These are phyloP conservation scores for Caenorhabditis sulstoni DNA, from an alignment of 2,888 invertebrate species.

Conservation along the genomic window DNA sequence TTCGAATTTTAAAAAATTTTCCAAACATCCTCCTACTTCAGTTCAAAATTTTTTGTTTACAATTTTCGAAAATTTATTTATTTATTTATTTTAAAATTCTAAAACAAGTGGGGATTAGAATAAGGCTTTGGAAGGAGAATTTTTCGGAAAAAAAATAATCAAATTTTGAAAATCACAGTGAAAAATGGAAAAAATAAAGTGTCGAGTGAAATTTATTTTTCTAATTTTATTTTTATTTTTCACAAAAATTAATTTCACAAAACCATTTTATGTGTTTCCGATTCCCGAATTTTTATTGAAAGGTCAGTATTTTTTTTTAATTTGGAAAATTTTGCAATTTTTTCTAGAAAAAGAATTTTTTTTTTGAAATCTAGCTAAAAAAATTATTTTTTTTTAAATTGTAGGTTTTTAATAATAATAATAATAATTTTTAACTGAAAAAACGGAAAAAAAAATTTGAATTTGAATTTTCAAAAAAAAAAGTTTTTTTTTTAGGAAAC, in stretches of 20 bases:
- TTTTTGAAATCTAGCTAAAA: too few species aligned
- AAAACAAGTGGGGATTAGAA: too few species aligned
- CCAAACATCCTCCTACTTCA: background rate
- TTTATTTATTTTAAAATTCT: too few species aligned
- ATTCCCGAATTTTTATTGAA: constrained; percentile 52
- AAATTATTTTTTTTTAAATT: too few species aligned
- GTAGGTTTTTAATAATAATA: too few species aligned
- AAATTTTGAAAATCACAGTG: too few species aligned
- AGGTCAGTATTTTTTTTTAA: constrained; percentile 6
- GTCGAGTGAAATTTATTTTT: background rate
- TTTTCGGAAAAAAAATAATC: too few species aligned
- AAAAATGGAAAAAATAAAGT: constrained; percentile 9
- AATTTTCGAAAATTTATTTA: constrained; percentile 1
- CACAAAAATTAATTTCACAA: too few species aligned
- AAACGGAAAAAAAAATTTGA: background rate
- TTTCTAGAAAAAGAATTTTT: too few species aligned
- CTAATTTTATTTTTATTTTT: background rate
- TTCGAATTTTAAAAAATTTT: constrained; percentile 19
- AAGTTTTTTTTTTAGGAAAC: background rate
- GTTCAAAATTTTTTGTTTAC: background rate
- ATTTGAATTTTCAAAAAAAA: constrained; percentile 3
- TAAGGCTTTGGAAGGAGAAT: too few species aligned
- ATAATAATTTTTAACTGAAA: too few species aligned
- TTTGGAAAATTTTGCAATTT: too few species aligned
- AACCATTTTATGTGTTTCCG: constrained; percentile 28